Evolutionary conservation across 92 coral and sea anemone genomes (phyloP).

Genomic region (Zoanthus solanderi): DNA sequence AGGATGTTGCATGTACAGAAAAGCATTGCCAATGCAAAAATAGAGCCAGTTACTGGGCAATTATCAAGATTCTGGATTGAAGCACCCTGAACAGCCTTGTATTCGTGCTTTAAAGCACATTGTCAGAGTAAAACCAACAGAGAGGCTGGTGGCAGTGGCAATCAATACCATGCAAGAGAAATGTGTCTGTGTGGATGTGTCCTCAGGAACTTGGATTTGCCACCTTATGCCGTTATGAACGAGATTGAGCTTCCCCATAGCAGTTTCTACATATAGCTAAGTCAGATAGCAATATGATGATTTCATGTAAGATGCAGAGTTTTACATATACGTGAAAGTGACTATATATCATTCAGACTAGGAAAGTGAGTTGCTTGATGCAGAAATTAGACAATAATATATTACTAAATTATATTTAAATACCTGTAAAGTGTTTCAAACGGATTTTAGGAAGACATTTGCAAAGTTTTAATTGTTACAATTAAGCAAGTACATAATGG

Average conservation of each 20-base stretch:
- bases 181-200: slow-evolving; percentile 30
- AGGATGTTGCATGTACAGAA: slow-evolving; percentile 32
- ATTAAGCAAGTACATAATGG: neutral
- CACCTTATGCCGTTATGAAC: slow-evolving; percentile 17
- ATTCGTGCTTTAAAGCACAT: slow-evolving; percentile 32
- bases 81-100: slow-evolving; percentile 44
- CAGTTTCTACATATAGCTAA: neutral
- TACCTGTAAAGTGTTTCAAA: neutral
- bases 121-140: slow-evolving; percentile 37
- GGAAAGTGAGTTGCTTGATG: too few relatives aligned
- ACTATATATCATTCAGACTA: too few relatives aligned
- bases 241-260: slow-evolving; percentile 22
- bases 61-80: slow-evolving; percentile 29
- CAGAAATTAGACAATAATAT: too few relatives aligned
- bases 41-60: slow-evolving; percentile 35
- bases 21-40: slow-evolving; percentile 23
- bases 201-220: slow-evolving; percentile 40
- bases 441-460: neutral
- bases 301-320: too few relatives aligned
- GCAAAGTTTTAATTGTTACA: slow-evolving; percentile 7
- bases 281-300: neutral
- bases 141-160: slow-evolving; percentile 39
- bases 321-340: too few relatives aligned
- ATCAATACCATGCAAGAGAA: neutral
- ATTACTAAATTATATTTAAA: slow-evolving; percentile 8